phyloP scores from a whole-genome alignment of 35 echinoderm and acorn worm species.

The Patiria miniata region DNA sequence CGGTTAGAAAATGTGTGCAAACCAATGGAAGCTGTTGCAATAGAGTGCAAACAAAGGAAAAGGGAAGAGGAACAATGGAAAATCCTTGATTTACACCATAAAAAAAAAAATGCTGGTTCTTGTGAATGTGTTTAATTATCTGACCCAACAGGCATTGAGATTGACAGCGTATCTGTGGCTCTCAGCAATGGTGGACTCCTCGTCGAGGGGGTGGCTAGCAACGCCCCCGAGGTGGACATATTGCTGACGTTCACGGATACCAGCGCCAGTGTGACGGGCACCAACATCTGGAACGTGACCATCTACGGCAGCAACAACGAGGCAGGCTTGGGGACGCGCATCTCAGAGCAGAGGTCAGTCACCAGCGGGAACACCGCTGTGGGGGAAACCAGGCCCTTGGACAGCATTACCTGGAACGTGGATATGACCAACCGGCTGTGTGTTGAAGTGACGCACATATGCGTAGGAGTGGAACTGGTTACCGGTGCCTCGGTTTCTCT shows the following conservation, averaged over 20 bases:
- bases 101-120: too few species aligned
- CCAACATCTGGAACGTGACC: conserved; percentile 41
- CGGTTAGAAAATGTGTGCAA: too few species aligned
- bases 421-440: background rate
- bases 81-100: too few species aligned
- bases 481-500: background rate
- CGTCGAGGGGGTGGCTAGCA: conserved; percentile 20
- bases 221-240: background rate
- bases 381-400: background rate
- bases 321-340: background rate
- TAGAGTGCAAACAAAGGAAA: too few species aligned
- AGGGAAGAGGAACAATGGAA: too few species aligned
- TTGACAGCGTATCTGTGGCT: background rate
- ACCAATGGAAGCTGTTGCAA: too few species aligned
- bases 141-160: background rate
- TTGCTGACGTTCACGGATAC: background rate
- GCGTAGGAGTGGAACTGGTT: background rate
- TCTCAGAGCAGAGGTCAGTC: background rate
- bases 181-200: background rate
- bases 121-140: too few species aligned
- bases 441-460: background rate
- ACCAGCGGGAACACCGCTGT: conserved; percentile 10
- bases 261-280: conserved; percentile 26
- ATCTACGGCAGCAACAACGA: conserved; percentile 28
- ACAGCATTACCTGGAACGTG: conserved; percentile 11